Conservation (phyloP, 1,140 invertebrate species). For the Drosophila eugracilis region DNA sequence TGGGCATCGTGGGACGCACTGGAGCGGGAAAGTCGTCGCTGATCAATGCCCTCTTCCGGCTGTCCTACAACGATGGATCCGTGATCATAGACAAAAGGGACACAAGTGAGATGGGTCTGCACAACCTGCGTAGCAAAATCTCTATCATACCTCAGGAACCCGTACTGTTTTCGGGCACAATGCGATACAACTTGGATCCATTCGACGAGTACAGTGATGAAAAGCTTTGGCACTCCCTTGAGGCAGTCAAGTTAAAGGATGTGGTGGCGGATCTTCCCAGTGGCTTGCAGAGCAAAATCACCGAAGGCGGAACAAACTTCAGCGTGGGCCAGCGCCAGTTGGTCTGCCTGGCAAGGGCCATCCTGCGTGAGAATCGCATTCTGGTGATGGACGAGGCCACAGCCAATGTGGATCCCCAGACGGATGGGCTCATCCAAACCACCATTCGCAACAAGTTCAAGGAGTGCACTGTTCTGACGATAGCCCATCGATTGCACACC, state of each 20-base stretch:
- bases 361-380: conserved; percentile 92
- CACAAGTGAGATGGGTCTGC: conserved; percentile 87
- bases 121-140: conserved; percentile 91
- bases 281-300: conserved; percentile 89
- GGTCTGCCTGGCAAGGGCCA: conserved; percentile 91
- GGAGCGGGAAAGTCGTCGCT: conserved; percentile 97
- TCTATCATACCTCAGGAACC: conserved; percentile 97
- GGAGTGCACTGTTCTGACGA: conserved; percentile 93
- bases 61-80: conserved; percentile 89
- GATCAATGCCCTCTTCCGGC: conserved; percentile 91
- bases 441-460: conserved; percentile 90
- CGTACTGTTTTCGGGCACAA: conserved; percentile 92
- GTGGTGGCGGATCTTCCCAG: conserved; percentile 87
- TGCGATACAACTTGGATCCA: conserved; percentile 94
- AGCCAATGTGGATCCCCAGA: conserved; percentile 90
- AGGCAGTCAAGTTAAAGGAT: conserved; percentile 91
- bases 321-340: conserved; percentile 94
- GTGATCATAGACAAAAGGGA: conserved; percentile 91
- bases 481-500: conserved; percentile 93
- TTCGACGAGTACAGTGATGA: conserved; percentile 92
- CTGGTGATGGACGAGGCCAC: conserved; percentile 90
- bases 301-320: conserved; percentile 92
- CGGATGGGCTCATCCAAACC: conserved; percentile 89
- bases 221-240: conserved; percentile 92
- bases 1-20: conserved; percentile 92